Evolutionary conservation across 2,113 vertebrate genomes (phyloP).

Genomic region (Chlorodrepanis virens): DNA sequence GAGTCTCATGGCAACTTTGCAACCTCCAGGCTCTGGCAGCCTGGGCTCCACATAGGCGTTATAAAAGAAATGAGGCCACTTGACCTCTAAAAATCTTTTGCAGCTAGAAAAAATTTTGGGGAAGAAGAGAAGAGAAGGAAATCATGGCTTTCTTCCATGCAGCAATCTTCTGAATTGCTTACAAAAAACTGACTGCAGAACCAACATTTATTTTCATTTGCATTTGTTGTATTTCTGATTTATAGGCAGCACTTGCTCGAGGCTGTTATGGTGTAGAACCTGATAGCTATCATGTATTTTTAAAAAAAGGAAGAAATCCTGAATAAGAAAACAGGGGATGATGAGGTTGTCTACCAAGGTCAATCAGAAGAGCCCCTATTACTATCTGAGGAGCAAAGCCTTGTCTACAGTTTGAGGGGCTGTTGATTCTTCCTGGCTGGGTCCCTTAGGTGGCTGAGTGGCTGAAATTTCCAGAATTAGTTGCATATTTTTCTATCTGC

Average conservation of each 20-base stretch:
- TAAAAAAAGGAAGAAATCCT: not conserved
- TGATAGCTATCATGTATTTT: not conserved
- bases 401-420: not conserved
- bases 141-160: not conserved
- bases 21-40: not conserved
- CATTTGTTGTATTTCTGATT: not conserved
- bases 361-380: not conserved
- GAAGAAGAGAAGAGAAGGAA: not conserved
- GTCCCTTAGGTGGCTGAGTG: not conserved
- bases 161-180: not conserved
- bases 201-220: not conserved
- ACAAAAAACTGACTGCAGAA: not conserved
- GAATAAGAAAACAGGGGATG: not conserved
- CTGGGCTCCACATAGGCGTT: not conserved
- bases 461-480: not conserved
- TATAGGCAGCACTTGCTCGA: not conserved
- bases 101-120: not conserved
- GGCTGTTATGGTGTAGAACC: not conserved
- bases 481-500: not conserved
- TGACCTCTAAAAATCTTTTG: not conserved
- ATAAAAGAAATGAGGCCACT: fast-evolving
- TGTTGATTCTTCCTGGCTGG: not conserved
- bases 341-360: not conserved
- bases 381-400: not conserved
- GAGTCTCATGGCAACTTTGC: not conserved